Base-by-base conservation (phyloP, 2,888 invertebrate species). In the Carterocephalus palaemon region DNA sequence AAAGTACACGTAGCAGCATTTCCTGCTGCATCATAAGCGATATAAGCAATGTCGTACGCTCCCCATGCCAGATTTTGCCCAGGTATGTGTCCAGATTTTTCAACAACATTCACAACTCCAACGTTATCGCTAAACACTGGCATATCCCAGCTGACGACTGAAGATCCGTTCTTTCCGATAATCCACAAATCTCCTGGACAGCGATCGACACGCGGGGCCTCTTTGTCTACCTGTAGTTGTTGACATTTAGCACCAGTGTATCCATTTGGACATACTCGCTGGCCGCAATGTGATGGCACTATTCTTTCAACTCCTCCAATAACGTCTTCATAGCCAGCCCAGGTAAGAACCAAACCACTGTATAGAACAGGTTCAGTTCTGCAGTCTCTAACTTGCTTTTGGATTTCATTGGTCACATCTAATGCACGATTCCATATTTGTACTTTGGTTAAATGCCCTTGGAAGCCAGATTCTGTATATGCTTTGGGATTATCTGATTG, bases 111-210 rank as follows among this genome's bases (percentile, higher is more conserved):
- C 0, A 90, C 90, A 2, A 96, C 90, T 2, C 92, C 95, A 28
- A 96, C 93, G 63, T 97, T 96, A 64, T 97, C 97, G 55, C 92
- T 93, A 69, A 97, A 97, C 48, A 92, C 92, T 0, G 97, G 97
- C 56, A 95, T 95, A 66, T 97, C 96, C 97, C 97, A 97, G 9
- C 90, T 92, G 0, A 97, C 97, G 41, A 95, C 89, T 0, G 96
- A 93, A 0, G 96, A 95, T 39, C 96, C 96, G 61, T 97, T 97
- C 70, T 93, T 94, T 4, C 96, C 95, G 57, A 96, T 95, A 1
- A 97, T 94, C 95, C 97, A 97, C 38, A 97, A 86, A 76, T 97
- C 97, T 7, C 96, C 95, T 3, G 97, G 97, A 60, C 98, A 97
- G 62, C 95, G 93, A 52, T 95, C 95, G 1, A 95, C 93, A 57